These are phyloP conservation scores for Aleiodes testaceus DNA, from an alignment of 2,888 invertebrate species.

Conservation along the genomic window DNA sequence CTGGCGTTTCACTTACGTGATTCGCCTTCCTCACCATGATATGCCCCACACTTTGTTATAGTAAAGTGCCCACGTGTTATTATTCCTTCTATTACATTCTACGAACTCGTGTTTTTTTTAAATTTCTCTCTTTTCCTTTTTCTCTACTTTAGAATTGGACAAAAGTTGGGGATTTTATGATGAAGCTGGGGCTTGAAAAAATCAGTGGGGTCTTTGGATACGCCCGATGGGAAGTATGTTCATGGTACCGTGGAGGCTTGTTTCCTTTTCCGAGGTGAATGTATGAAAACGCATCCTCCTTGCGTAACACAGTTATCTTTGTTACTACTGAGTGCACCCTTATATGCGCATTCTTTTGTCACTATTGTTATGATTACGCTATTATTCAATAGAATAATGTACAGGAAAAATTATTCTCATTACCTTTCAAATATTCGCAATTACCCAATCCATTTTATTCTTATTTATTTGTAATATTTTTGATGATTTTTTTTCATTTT, in stretches of 20 bases:
- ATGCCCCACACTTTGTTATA: not conserved
- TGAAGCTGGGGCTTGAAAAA: not conserved
- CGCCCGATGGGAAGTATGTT: conserved; percentile 62
- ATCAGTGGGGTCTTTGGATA: conserved; percentile 33
- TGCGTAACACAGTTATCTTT: conserved; percentile 38
- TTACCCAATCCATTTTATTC: not conserved
- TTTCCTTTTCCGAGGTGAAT: conserved; percentile 54
- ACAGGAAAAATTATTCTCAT: not conserved
- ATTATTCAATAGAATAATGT: conserved; percentile 13
- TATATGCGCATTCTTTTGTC: not conserved
- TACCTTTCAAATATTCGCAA: not conserved
- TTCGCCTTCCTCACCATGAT: not conserved
- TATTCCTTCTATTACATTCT: not conserved
- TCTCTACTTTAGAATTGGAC: conserved; percentile 2
- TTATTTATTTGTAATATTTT: not conserved
- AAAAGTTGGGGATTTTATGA: conserved; percentile 10
- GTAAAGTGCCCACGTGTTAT: conserved; percentile 4
- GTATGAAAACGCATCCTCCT: conserved; percentile 39
- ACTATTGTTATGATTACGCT: not conserved
- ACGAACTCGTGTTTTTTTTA: not conserved
- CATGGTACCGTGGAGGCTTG: conserved; percentile 61
- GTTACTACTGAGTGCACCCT: conserved; percentile 9
- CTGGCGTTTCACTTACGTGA: conserved; percentile 15
- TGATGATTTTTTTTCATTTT: too few relatives aligned
- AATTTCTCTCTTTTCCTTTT: not conserved